Percentiles rank a stretch among this genome's conserved stretches.
phyloP scores from a whole-genome alignment of 2,797 vertebrate genomes.

The Lagocephalus sceleratus region DNA sequence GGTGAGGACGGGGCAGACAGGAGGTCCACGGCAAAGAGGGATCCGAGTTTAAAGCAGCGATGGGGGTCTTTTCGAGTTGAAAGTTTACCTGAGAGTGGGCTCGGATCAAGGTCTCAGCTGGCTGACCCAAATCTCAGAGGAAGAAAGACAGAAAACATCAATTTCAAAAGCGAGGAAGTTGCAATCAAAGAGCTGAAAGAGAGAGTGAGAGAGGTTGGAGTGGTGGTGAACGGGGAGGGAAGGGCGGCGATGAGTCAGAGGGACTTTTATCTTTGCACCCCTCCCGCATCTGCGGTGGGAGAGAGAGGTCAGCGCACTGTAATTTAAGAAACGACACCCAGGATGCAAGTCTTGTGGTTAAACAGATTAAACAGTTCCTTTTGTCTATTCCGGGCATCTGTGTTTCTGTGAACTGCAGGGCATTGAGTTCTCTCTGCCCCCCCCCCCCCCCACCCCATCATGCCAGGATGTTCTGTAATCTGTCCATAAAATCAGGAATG shows the following conservation, averaged over 20 bases:
- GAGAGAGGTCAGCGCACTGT: not conserved
- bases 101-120: conserved; percentile 42
- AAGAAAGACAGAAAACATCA: conserved; percentile 19
- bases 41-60: conserved; percentile 56
- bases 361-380: not conserved
- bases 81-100: conserved; percentile 53
- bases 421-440: not conserved
- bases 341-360: not conserved
- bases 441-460: not conserved
- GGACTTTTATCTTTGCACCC: conserved; percentile 22
- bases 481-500: no score
- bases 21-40: conserved; percentile 4
- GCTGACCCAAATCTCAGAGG: conserved; percentile 23
- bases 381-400: not conserved
- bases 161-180: conserved; percentile 44
- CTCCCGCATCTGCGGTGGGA: not conserved
- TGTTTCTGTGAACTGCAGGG: not conserved
- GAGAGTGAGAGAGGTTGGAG: conserved; percentile 1
- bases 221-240: not conserved
- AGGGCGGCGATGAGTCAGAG: conserved; percentile 28
- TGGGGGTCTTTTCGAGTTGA: conserved; percentile 51
- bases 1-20: conserved; percentile 12
- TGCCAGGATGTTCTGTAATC: not conserved
- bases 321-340: not conserved
- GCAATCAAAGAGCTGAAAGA: conserved; percentile 24